Base-by-base conservation (phyloP, 2,888 invertebrate genomes). In the Blomia tropicalis region DNA sequence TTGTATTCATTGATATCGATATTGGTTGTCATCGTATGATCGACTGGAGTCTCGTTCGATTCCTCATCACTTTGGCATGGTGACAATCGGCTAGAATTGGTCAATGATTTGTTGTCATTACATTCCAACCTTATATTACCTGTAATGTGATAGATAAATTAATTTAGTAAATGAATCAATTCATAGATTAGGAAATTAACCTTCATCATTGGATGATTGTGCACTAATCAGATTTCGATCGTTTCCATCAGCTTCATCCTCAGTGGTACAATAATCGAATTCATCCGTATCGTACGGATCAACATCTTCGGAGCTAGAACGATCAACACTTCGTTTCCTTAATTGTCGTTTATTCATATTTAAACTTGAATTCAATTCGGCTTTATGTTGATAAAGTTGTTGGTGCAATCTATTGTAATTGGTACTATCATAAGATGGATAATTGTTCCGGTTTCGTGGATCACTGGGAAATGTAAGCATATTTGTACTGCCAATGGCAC, bases 261-360 rank as follows among this genome's bases (percentile, higher is more conserved):
- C 56, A n/a, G 56, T 56, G 4, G 56, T 19, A 11, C 56, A 56
- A 25, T 56, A 56, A 36, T 56, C 56, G 7, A 56, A 56, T 36
- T 56, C 56, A 56, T 56, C 56, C 3, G 56, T 56, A 36, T 56
- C 56, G 7, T 56, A 56, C 2, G 56, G 56, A 56, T 56, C 56
- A 11, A n/a, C 23, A n/a, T 32, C 36, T 36, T 56, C 56, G 14
- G 22, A 36, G 29, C 19, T 30, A 23, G 56, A 31, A 31, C 29
- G n/a, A 56, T 36, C 56, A 30, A 27, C 14, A 25, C 31, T 30
- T 2, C n/a, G n/a, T 19, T 31, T 14, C 22, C 31, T 19, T 2
- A 11, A 19, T 14, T 56, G 23, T n/a, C n/a, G 11, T 14, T n/a
- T 7, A 47, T 47, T 27, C 7, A 47, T 11, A 47, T 7, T 11